phyloP scores from a whole-genome alignment of 2,888 invertebrate species.

The Leucozona laternaria region DNA sequence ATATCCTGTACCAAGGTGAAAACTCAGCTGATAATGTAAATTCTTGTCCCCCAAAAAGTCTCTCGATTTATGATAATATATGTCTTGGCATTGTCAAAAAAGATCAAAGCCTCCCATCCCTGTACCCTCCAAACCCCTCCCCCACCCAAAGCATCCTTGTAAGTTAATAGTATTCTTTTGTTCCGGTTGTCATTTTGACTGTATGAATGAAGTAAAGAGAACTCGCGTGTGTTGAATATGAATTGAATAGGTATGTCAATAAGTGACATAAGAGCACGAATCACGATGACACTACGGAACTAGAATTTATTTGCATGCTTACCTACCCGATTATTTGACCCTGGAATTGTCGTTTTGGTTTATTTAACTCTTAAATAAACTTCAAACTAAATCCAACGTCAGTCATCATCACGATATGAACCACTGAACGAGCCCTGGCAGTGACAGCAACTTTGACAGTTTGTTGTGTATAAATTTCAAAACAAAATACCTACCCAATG shows the following conservation, averaged over 20 bases:
- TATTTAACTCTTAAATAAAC: conserved; percentile 13
- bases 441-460: conserved; percentile 9
- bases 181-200: conserved; percentile 11
- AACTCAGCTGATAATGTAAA: conserved; percentile 16
- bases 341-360: conserved; percentile 43
- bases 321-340: conserved; percentile 47
- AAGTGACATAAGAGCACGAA: conserved; percentile 63
- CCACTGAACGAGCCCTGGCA: not conserved
- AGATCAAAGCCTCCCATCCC: not conserved
- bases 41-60: not conserved
- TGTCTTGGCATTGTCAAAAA: not conserved
- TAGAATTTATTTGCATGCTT: conserved; percentile 70
- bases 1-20: too few species aligned
- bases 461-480: conserved; percentile 13
- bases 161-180: conserved; percentile 15
- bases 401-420: not conserved
- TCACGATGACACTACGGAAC: conserved; percentile 69
- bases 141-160: not conserved
- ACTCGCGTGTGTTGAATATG: conserved; percentile 38
- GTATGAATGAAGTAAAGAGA: not conserved
- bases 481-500: conserved; percentile 1
- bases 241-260: too few species aligned
- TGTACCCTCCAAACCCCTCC: too few species aligned
- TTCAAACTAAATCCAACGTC: conserved; percentile 3
- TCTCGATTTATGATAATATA: conserved; percentile 26